phyloP scores from a whole-genome alignment of 2,797 vertebrate genomes.

The Acanthurus leucopareius region DNA sequence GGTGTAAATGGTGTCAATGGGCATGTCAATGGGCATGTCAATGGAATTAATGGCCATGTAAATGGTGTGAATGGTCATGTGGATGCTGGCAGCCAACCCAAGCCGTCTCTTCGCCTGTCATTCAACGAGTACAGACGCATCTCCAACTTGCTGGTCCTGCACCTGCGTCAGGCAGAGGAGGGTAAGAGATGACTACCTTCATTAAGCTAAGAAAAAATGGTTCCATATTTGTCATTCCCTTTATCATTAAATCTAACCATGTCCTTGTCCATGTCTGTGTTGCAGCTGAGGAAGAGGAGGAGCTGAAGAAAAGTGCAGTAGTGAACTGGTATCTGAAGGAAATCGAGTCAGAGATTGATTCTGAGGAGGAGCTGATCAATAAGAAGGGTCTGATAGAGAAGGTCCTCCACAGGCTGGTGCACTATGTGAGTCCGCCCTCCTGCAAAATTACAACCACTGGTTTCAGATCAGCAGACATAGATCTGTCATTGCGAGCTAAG shows the following conservation, averaged over 20 bases:
- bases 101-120: slow-evolving; percentile 90
- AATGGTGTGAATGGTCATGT: slow-evolving; percentile 82
- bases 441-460: too few relatives aligned
- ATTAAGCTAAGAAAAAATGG: too few relatives aligned
- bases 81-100: slow-evolving; percentile 77
- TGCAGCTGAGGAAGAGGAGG: slow-evolving; percentile 92
- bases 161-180: slow-evolving; percentile 93
- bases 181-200: slow-evolving; percentile 74
- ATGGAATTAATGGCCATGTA: slow-evolving; percentile 75
- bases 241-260: not conserved
- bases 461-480: not conserved
- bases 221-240: not conserved
- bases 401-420: slow-evolving; percentile 95
- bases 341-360: slow-evolving; percentile 98
- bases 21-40: slow-evolving; percentile 67
- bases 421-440: slow-evolving; percentile 89
- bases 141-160: slow-evolving; percentile 96
- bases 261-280: not conserved
- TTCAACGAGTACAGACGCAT: slow-evolving; percentile 94
- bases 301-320: slow-evolving; percentile 92
- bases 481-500: not conserved
- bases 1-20: slow-evolving; percentile 58
- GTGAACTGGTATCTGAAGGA: slow-evolving; percentile 99
- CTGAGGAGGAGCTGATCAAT: slow-evolving; percentile 95
- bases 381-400: slow-evolving; percentile 97